Evolutionary conservation across 2,888 invertebrate genomes (phyloP), one percentile per base, ranked within the genome.

Genomic region (Microdon myrmicae): DNA sequence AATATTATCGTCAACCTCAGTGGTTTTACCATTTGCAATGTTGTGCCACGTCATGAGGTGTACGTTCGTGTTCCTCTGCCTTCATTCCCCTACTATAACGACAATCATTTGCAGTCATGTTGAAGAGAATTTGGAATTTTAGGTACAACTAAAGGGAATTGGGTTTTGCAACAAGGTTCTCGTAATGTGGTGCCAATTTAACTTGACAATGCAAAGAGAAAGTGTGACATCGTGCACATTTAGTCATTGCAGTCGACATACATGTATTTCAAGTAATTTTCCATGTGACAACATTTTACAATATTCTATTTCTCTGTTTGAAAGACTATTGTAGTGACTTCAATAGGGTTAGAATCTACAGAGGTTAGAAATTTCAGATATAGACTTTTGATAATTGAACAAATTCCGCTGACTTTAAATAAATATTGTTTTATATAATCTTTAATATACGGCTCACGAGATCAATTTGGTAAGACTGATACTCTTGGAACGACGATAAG

Each of bases 71-170:
- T 5, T 23, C 13, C 3, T 38, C 22, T 10, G 29, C 19, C 23
- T 29, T 28, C 23, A 31, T 1, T 47, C 9, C n/a, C 17, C 26
- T 3, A 14, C 17, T 35, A 16, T 48, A 25, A 41, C 51, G 56
- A 35, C 56, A n/a, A n/a, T n/a, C n/a, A 56, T 58, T 47, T 64
- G 58, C 45, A 64, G 37, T 64, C 56, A 64, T 56, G 45, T 64
- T 39, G 26, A 45, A 56, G 56, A 51, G 39, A 64, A 58, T 58
- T 47, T 51, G 35, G 22, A 51, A 51, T 64, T 51, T 51, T 51
- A 58, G 58, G 58, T 53, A 58, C 39, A 53, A 51, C 26, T 37
- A 12, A 29, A 25, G 49, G 49, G 45, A 55, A 28, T n/a, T 28
- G 31, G 17, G 23, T 31, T 54, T 48, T 37, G 26, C 54, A 44